Evolutionary conservation across 2,888 invertebrate species (phyloP), one percentile per base, ranked within the genome.

Genomic region (Volucella inflata): DNA sequence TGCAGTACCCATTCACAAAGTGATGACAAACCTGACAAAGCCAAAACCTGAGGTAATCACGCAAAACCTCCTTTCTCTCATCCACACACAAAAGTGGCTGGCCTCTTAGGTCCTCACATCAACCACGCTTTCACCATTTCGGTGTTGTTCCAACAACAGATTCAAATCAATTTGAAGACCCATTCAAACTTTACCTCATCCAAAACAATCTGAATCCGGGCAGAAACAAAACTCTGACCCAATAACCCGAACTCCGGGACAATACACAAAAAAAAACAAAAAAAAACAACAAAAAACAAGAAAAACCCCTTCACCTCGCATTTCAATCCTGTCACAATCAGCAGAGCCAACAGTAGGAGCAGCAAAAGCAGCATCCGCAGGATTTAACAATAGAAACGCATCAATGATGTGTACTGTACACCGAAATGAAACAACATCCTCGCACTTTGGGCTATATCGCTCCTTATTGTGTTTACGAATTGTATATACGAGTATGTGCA

Each of bases 141-240:
- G 16, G 14, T 71, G 30, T 42, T 50, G 30, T 42, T 11, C 11
- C 11, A 46, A 65, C 53, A 67, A 60, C 65, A 44, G 67, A 74
- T 74, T 62, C 17, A 48, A 80, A 68, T 74, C 79, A 62, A 80
- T 80, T 74, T 53, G 11, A 9, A 74, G 67, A 74, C 53, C 67
- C 53, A 67, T 67, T 72, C 50, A 46, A 80, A 68, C 12, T 46
- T 51, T 50, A 55, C 40, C 48, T 44, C 42, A 64, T 17, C 30
- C 42, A 36, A 51, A 57, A 12, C 30, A n/a, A 17, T 30, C 30
- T 30, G 30, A 6, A 30, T 30, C 30, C 30, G 30, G 4, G 0
- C 30, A 14, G 21, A 38, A 59, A 62, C 38, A 72, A 50, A 57
- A 72, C 38, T 42, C 44, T 68, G 62, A 80, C 75, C 74, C 59